Conservation (phyloP, 2,888 invertebrate genomes). For the Oeneis ivallda region DNA sequence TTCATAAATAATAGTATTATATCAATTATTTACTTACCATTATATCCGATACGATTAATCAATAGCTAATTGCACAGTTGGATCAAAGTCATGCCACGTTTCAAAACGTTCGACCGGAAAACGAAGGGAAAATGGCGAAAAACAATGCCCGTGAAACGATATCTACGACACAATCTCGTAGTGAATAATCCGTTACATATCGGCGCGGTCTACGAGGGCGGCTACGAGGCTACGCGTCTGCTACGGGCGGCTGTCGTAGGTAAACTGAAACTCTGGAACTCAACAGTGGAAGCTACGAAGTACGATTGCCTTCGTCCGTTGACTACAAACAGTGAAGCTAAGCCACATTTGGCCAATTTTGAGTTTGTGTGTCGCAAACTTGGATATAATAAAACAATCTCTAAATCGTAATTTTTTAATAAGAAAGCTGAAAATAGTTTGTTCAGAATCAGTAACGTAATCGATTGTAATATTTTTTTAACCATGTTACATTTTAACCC, state of each 20-base stretch:
- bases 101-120: conserved; percentile 1
- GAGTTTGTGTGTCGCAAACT: background rate
- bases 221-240: conserved; percentile 29
- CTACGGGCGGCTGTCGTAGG: conserved; percentile 35
- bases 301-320: background rate
- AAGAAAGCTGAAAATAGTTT: background rate
- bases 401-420: too few relatives aligned
- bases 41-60: conserved; percentile 15
- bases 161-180: conserved; percentile 19
- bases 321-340: background rate
- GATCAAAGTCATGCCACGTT: conserved; percentile 1
- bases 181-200: conserved; percentile 18
- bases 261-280: conserved; percentile 28
- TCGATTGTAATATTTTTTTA: too few relatives aligned
- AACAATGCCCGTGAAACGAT: conserved; percentile 9
- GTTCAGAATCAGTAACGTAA: too few relatives aligned
- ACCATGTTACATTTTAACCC: too few relatives aligned
- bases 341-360: background rate
- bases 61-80: conserved; percentile 11
- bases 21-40: conserved; percentile 19
- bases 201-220: conserved; percentile 1
- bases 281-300: background rate
- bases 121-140: conserved; percentile 1
- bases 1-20: background rate
- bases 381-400: too few relatives aligned